Evolutionary conservation across 2,888 invertebrate genomes (phyloP).

Genomic region (Aquatica leii): DNA sequence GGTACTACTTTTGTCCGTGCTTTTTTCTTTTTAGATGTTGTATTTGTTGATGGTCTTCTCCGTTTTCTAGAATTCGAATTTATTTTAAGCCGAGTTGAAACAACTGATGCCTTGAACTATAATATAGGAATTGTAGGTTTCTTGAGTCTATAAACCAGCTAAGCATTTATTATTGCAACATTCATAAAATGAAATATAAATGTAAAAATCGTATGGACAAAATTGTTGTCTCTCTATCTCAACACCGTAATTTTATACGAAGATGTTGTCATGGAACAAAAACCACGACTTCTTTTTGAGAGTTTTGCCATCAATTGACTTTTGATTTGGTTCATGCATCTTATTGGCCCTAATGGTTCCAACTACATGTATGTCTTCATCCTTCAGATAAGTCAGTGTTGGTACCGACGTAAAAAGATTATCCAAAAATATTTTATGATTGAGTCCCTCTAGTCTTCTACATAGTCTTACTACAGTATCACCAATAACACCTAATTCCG

Average conservation of each 20-base stretch:
- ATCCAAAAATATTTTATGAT: slow-evolving; percentile 8
- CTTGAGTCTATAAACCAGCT: background rate
- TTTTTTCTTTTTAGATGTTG: background rate
- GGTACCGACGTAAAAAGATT: no score
- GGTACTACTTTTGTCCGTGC: background rate
- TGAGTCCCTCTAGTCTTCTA: background rate
- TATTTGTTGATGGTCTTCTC: no score
- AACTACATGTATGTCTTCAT: no score
- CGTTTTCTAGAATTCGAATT: no score
- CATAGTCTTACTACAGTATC: slow-evolving; percentile 1
- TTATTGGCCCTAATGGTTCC: background rate
- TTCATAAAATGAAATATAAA: slow-evolving; percentile 6
- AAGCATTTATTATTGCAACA: background rate
- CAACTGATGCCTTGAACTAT: background rate
- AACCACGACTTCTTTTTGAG: slow-evolving; percentile 15
- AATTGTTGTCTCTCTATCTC: slow-evolving; percentile 30
- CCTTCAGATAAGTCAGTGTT: no score
- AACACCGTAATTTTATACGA: slow-evolving; percentile 29
- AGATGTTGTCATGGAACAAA: slow-evolving; percentile 21
- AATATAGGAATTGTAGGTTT: background rate
- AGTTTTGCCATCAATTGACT: slow-evolving; percentile 4
- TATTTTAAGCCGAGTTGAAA: background rate
- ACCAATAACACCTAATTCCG: background rate
- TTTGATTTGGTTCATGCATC: background rate
- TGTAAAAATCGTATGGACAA: no score